These are phyloP conservation scores for Oxygymnocypris stewartii DNA, from an alignment of 2,113 vertebrate genomes.

Conservation along the genomic window DNA sequence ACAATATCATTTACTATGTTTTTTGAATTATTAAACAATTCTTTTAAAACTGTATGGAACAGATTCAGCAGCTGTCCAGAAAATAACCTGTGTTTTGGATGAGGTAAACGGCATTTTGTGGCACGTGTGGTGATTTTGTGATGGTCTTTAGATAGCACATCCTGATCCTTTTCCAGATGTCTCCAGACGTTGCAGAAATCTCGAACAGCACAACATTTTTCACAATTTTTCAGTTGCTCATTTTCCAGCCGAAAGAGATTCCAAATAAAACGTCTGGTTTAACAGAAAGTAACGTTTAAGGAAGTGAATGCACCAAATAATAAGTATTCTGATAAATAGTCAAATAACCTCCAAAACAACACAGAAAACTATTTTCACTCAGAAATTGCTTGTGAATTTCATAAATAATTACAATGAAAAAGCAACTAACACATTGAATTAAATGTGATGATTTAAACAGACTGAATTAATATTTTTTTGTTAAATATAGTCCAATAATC, in stretches of 20 bases:
- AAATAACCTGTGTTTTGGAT: conserved; percentile 70
- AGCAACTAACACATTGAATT: not conserved
- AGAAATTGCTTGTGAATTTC: not conserved
- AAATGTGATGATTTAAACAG: not conserved
- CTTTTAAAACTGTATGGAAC: not conserved
- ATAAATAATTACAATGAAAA: not conserved
- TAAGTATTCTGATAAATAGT: not conserved
- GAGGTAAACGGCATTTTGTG: conserved; percentile 75
- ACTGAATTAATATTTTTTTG: not conserved
- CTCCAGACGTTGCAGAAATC: conserved; percentile 76
- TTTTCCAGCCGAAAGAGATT: conserved; percentile 88
- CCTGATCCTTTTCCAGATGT: conserved; percentile 81
- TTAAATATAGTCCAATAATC: not conserved
- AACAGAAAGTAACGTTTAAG: not conserved
- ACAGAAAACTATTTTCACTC: not conserved
- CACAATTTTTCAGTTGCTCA: conserved; percentile 87
- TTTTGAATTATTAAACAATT: conserved; percentile 1
- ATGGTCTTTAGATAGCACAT: conserved; percentile 78
- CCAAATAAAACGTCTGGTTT: conserved; percentile 84
- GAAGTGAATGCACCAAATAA: not conserved
- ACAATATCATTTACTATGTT: not conserved
- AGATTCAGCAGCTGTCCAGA: conserved; percentile 16
- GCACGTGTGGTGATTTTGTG: conserved; percentile 77
- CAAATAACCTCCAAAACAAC: not conserved
- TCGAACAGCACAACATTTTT: conserved; percentile 81